phyloP scores from a whole-genome alignment of 2,888 invertebrate genomes.

The Melanostoma mellinum region DNA sequence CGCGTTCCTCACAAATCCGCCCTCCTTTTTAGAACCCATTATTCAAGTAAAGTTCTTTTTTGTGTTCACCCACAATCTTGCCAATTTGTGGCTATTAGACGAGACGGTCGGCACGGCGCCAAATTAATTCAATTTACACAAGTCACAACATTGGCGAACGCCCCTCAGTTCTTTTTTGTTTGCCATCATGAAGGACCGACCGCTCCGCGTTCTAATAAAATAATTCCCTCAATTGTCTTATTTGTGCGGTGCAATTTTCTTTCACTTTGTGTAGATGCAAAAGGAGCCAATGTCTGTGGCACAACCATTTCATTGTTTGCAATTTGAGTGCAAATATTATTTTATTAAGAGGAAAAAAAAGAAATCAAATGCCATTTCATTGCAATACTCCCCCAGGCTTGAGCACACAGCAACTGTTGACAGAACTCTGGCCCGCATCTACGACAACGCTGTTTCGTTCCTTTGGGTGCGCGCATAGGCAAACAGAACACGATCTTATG shows the following conservation, averaged over 20 bases:
- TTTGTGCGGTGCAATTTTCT: conserved; percentile 60
- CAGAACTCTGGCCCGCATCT: conserved; percentile 44
- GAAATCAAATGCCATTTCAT: conserved; percentile 35
- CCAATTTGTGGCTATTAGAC: conserved; percentile 50
- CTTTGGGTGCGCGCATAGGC: conserved; percentile 4
- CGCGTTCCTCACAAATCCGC: no score
- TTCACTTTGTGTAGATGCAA: conserved; percentile 19
- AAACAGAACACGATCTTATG: conserved; percentile 50
- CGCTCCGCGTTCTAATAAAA: conserved; percentile 40
- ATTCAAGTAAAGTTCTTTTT: not conserved
- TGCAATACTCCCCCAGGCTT: conserved; percentile 24
- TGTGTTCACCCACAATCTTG: conserved; percentile 40
- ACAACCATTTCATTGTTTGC: conserved; percentile 63
- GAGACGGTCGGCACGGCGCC: conserved; percentile 40
- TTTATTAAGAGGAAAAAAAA: conserved; percentile 37
- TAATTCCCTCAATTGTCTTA: conserved; percentile 54
- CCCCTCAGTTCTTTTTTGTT: conserved; percentile 31
- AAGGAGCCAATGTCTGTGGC: conserved; percentile 33
- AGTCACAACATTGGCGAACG: conserved; percentile 56
- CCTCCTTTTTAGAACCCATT: no score
- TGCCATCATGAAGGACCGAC: conserved; percentile 6
- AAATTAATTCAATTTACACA: conserved; percentile 68
- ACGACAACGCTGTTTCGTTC: conserved; percentile 24
- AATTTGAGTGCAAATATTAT: conserved; percentile 60
- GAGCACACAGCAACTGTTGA: conserved; percentile 31